Percentiles rank a stretch among this genome's conserved stretches.
These are phyloP conservation scores for Bhutanitis thaidina DNA, from an alignment of 2,888 invertebrate genomes.

Conservation along the genomic window DNA sequence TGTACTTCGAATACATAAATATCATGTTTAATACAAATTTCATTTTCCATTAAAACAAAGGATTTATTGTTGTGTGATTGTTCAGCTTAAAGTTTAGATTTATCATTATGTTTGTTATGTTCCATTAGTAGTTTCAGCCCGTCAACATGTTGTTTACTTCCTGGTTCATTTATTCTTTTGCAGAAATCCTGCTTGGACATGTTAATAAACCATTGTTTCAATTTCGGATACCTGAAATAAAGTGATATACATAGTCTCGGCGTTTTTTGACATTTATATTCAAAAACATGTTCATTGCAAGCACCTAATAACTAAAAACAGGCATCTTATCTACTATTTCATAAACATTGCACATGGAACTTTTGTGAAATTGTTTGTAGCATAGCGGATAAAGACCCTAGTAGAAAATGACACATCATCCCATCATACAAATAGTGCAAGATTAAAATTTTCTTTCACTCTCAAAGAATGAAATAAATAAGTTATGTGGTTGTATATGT, in stretches of 20 bases:
- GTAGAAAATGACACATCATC: too few relatives aligned
- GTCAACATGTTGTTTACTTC: constrained; percentile 42
- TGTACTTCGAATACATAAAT: constrained; percentile 5
- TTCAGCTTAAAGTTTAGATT: constrained; percentile 39
- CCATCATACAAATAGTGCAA: too few relatives aligned
- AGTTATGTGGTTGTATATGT: too few relatives aligned
- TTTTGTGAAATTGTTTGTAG: too few relatives aligned
- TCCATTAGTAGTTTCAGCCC: constrained; percentile 50
- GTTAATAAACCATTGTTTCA: constrained; percentile 46
- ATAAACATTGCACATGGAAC: too few relatives aligned
- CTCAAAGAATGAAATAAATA: too few relatives aligned
- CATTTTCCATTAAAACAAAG: background rate
- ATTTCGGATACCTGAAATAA: constrained; percentile 56
- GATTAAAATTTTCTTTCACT: too few relatives aligned
- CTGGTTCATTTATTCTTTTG: constrained; percentile 49
- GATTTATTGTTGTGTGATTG: background rate
- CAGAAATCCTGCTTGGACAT: constrained; percentile 55
- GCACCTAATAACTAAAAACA: too few relatives aligned
- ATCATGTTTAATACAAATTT: constrained; percentile 6
- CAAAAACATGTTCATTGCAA: too few relatives aligned
- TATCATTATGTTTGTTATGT: constrained; percentile 36
- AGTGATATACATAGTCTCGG: background rate
- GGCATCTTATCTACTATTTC: too few relatives aligned
- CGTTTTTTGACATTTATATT: background rate
- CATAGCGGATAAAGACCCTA: too few relatives aligned